These are phyloP conservation scores for Hemiscyllium ocellatum DNA, from an alignment of 2,113 vertebrate genomes.

Conservation along the genomic window DNA sequence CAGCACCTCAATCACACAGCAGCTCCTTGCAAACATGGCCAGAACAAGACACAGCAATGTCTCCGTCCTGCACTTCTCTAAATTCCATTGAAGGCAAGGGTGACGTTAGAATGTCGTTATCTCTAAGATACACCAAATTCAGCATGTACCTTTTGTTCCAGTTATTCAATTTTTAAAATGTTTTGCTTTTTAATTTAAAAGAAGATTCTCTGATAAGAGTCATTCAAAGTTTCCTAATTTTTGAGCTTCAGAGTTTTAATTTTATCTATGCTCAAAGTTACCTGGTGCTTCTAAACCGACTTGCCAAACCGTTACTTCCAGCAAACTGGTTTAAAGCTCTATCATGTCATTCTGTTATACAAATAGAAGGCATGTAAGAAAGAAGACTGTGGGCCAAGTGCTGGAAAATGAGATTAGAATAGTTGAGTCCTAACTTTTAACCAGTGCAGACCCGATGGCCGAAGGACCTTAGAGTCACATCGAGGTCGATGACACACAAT, in stretches of 20 bases:
- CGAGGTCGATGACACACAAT: too few relatives aligned
- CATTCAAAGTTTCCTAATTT: not conserved
- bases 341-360: not conserved
- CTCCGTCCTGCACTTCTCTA: not conserved
- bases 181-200: not conserved
- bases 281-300: not conserved
- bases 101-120: not conserved
- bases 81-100: not conserved
- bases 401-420: too few relatives aligned
- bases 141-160: not conserved
- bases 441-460: too few relatives aligned
- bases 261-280: not conserved
- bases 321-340: not conserved
- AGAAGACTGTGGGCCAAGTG: too few relatives aligned
- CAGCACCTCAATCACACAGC: too few relatives aligned
- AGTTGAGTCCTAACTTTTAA: too few relatives aligned
- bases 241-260: not conserved
- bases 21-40: too few relatives aligned
- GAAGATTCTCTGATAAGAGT: not conserved
- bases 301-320: not conserved
- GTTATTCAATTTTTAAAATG: not conserved
- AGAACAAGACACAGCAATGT: not conserved
- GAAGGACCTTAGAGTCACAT: too few relatives aligned
- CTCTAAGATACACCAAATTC: not conserved
- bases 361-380: too few relatives aligned